Base-by-base conservation (phyloP, 2,113 vertebrate genomes). In the Paralichthys olivaceus region DNA sequence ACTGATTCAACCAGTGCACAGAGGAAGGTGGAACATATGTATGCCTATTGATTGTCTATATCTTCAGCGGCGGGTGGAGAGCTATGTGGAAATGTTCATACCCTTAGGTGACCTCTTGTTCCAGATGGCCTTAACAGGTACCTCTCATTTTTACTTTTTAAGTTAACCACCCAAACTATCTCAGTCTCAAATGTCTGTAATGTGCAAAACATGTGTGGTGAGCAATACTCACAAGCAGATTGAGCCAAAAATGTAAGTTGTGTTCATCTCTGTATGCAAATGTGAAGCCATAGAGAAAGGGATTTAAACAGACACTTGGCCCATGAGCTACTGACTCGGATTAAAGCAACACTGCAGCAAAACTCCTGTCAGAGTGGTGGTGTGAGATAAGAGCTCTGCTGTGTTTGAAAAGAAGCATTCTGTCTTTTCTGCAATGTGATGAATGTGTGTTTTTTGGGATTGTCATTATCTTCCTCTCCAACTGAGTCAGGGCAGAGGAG, bases 261-360 rank as follows among this genome's bases (percentile, higher is more conserved):
- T 40, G 29, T 22, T 73, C 1, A 11, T 78, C 20, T 81, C 7
- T 67, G 51, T 56, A 34, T 75, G 66, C 14, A 81, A 64, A 69
- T 20, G 14, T 1, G 12, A 22, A 47, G 7, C 4, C 43, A 56
- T 23, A 28, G 53, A 67, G n/a, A 72, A 43, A 34, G 23, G 25
- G 28, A 64, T 60, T 64, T 64, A 66, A 70, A 59, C 23, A 65
- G 55, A 77, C 65, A 23, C 22, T 58, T 25, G 15, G 28, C 58
- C n/a, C 29, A 56, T 4, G 53, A 70, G n/a, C 17, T 29, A 32
- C 56, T 47, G 29, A 62, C 63, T 55, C 60, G 54, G 55, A 40
- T 71, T 32, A 71, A 64, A 28, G 22, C 54, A 49, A 53, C 8
- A 23, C 34, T 47, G 19, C 28, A 69, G 57, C 34, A 73, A 61